phyloP scores from a whole-genome alignment of 2,113 vertebrate genomes.

The Eudyptes chrysolophus region DNA sequence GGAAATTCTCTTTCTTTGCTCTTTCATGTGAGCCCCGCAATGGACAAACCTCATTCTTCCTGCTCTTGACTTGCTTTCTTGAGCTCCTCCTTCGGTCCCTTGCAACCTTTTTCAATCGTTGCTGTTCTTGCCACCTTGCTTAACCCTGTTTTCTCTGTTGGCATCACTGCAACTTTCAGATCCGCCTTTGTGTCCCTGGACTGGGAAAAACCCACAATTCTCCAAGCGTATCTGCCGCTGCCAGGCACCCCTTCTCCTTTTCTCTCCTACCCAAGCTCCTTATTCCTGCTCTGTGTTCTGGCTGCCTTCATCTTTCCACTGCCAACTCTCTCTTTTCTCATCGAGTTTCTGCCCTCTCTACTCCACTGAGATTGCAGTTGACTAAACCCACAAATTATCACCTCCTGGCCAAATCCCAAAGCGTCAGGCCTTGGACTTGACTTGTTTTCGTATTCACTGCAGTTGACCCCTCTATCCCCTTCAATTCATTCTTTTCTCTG shows the following conservation, averaged over 20 bases:
- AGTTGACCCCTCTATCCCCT: conserved; percentile 38
- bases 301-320: neutral
- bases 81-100: neutral
- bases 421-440: conserved; percentile 34
- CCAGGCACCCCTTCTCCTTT: neutral
- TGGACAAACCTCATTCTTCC: neutral
- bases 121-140: neutral
- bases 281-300: conserved; percentile 20
- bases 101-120: neutral
- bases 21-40: neutral
- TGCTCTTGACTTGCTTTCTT: neutral
- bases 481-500: conserved; percentile 42
- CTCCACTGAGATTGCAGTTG: conserved; percentile 46
- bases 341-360: conserved; percentile 29
- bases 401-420: conserved; percentile 61
- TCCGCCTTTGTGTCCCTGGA: neutral
- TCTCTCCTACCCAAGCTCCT: conserved; percentile 29
- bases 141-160: conserved; percentile 12
- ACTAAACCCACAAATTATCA: conserved; percentile 58
- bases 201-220: neutral
- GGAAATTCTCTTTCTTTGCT: neutral
- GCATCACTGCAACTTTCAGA: neutral
- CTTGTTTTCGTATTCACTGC: conserved; percentile 39
- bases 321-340: conserved; percentile 32
- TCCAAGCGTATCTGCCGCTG: conserved; percentile 13